These are phyloP conservation scores for Drosophila austrosaltans DNA, from an alignment of 2,888 invertebrate genomes.

Conservation along the genomic window DNA sequence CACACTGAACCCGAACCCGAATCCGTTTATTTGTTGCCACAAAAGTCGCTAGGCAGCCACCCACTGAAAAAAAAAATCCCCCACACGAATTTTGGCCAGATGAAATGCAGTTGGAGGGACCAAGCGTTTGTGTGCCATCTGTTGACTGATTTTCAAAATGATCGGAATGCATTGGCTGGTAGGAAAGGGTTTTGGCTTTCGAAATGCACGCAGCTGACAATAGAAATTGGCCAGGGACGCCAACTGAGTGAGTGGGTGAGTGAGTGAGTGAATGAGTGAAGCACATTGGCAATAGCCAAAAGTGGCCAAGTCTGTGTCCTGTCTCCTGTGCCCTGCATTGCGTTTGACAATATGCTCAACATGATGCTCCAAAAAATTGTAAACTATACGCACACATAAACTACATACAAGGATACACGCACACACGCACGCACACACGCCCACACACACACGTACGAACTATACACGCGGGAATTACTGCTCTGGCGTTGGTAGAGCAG, in stretches of 20 bases:
- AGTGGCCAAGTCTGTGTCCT: constrained; percentile 55
- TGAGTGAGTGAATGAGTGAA: constrained; percentile 32
- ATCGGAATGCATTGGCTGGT: constrained; percentile 23
- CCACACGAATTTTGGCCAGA: constrained; percentile 35
- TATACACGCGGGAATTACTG: constrained; percentile 71
- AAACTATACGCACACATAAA: constrained; percentile 46
- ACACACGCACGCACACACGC: constrained; percentile 15
- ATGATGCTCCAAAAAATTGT: constrained; percentile 59
- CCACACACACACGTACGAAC: constrained; percentile 37
- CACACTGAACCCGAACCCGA: constrained; percentile 4
- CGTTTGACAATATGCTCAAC: constrained; percentile 65
- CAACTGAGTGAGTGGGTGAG: constrained; percentile 21
- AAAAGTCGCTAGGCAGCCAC: constrained; percentile 33
- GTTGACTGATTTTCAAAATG: constrained; percentile 68
- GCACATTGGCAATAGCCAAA: constrained; percentile 67
- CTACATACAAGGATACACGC: not conserved
- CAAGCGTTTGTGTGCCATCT: constrained; percentile 29
- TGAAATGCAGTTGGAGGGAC: constrained; percentile 36
- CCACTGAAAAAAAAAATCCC: not conserved
- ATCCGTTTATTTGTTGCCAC: constrained; percentile 27
- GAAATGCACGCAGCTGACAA: constrained; percentile 61
- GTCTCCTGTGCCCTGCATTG: constrained; percentile 40
- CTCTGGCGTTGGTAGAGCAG: constrained; percentile 35
- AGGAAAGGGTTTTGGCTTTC: constrained; percentile 3
- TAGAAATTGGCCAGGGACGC: constrained; percentile 71